phyloP scores from a whole-genome alignment of 1,140 invertebrate genomes.

The Eubasilissa regina region DNA sequence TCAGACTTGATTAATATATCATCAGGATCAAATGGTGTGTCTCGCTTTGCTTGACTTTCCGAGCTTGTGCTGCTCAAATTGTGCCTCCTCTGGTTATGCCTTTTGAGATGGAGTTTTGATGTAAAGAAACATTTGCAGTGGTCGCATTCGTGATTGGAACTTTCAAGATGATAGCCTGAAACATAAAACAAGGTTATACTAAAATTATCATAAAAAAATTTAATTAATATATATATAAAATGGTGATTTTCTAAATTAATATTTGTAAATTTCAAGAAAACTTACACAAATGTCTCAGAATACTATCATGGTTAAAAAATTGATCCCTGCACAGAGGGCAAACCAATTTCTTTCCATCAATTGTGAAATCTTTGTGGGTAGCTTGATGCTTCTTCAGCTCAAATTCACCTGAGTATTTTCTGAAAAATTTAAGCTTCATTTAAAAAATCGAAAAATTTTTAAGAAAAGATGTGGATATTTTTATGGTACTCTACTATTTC shows the following conservation, averaged over 20 bases:
- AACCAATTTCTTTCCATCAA: constrained; percentile 43
- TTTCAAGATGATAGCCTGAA: constrained; percentile 55
- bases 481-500: no score
- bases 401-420: constrained; percentile 46
- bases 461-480: no score
- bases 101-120: constrained; percentile 52
- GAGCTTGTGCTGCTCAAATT: not conserved
- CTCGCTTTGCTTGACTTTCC: not conserved
- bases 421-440: constrained; percentile 21
- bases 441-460: constrained; percentile 34
- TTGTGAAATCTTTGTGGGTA: constrained; percentile 48
- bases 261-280: not conserved
- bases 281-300: constrained; percentile 54
- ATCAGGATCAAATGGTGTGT: constrained; percentile 17
- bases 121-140: constrained; percentile 55
- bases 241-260: no score
- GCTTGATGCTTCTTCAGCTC: constrained; percentile 54
- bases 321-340: constrained; percentile 53
- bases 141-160: constrained; percentile 48
- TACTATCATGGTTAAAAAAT: constrained; percentile 48
- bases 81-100: constrained; percentile 49
- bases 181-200: not conserved
- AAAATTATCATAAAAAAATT: no score
- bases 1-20: constrained; percentile 46
- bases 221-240: no score